Evolutionary conservation across 2,797 vertebrate genomes (phyloP), one percentile per base, ranked within the genome.

Genomic region (Thamnophis elegans): DNA sequence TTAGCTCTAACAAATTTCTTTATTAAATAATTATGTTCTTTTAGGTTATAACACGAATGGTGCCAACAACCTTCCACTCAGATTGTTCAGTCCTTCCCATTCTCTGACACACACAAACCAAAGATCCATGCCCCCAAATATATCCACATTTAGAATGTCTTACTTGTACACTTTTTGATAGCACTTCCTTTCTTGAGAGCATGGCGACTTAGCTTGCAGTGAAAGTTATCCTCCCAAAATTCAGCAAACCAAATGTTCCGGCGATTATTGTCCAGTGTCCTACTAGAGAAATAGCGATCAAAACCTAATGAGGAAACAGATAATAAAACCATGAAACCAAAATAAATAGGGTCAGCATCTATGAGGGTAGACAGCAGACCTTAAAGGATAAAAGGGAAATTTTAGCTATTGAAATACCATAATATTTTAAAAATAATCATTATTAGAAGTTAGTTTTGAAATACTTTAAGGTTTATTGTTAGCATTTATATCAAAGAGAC

Each of bases 181-280:
- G 98, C 98, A 32, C 98, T 99, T 92, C 99, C 99, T 96, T 98
- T 99, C 97, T 98, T 99, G 95, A 98, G 97, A 0, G 98, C 98
- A 0, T 99, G 99, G 3, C 99, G 98, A 95, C 99, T 99, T 91
- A 99, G 98, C 97, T 99, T 99, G 98, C 99, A 99, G 58, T 99
- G 98, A 97, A 99, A 99, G 94, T 99, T 99, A 58, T 99, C 99
- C 96, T 99, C 99, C 99, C 99, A 99, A 93, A 99, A 99, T 96
- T 99, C 99, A 0, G 99, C 99, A 86, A 99, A 99, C 99, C 99
- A 99, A 94, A 99, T 99, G 95, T 99, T 99, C 47, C 99, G 97
- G 91, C 99, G 98, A 97, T 99, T 99, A 97, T 99, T 99, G 97
- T 99, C 99, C 94, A 99, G 96, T 0, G 98, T 99, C 94, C 99